Evolutionary conservation across 2,113 vertebrate species (phyloP), one percentile per base, ranked within the genome.

Genomic region (Myotis davidii): DNA sequence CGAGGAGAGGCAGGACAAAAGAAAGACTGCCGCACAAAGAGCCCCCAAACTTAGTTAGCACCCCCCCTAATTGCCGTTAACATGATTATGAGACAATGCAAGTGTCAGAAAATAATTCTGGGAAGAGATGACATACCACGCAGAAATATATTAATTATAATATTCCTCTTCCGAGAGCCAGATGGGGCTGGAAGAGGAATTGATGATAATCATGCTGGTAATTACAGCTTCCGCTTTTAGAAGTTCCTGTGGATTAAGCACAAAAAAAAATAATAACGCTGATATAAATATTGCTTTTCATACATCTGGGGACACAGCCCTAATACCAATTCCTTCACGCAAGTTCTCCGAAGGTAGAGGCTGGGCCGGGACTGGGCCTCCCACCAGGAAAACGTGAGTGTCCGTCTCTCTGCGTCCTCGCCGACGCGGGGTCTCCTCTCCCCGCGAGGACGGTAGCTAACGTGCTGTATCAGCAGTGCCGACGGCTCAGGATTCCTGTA

Each of bases 51-150:
- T 88, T 90, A 83, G 85, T 83, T 85, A 70, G 93, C 97, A 82
- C 92, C 85, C 76, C 76, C 37, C 84, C 39, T 96, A 94, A 97
- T 92, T 95, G 93, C 93, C 95, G 94, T 97, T 96, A 97, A 97
- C 97, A 91, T 95, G 95, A 98, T 97, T 98, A 98, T 96, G 97
- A 98, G 96, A 98, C 97, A 98, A 97, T 97, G 91, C 88, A 97
- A 77, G 92, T 91, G 95, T 95, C 96, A 96, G 96, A 95, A 96
- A 97, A 97, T 86, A 97, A 94, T 97, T 96, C 92, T 88, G 81
- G 81, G 90, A 95, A 92, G 95, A 96, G 88, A 97, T 97, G 94
- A 88, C 42, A 78, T 25, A 76, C 95, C 88, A 82, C 94, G 90
- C 81, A 97, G 95, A 96, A 97, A 95, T 96, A 92, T 97, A 97